Percentiles rank a stretch among this genome's conserved stretches.
Evolutionary conservation across 1,140 invertebrate species (phyloP).

Genomic region (Notospermus geniculatus): DNA sequence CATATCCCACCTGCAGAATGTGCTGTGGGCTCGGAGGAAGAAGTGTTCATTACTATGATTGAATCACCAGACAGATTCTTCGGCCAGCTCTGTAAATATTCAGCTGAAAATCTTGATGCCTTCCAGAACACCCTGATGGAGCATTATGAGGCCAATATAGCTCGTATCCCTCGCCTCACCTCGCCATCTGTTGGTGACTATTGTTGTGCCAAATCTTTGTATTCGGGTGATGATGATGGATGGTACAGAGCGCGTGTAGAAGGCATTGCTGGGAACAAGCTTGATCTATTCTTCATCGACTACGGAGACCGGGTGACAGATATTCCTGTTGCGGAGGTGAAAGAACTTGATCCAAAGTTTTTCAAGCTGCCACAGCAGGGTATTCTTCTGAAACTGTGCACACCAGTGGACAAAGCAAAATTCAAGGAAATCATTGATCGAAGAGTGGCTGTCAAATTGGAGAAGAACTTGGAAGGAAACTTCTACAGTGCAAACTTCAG

Average conservation of each 20-base stretch:
- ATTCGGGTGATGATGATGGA: conserved; percentile 69
- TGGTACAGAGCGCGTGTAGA: conserved; percentile 81
- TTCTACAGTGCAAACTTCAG: background rate
- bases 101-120: background rate
- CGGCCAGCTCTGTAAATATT: conserved; percentile 11
- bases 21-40: conserved; percentile 1
- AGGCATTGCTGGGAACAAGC: conserved; percentile 63
- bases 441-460: too few relatives aligned
- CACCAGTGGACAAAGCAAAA: conserved; percentile 1
- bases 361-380: conserved; percentile 66
- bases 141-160: background rate
- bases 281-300: conserved; percentile 60
- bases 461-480: background rate
- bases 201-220: conserved; percentile 65
- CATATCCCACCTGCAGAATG: background rate
- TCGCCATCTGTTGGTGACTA: conserved; percentile 9
- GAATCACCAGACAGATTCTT: conserved; percentile 1
- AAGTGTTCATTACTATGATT: conserved; percentile 8
- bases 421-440: background rate
- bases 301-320: conserved; percentile 55
- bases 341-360: conserved; percentile 58
- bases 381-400: conserved; percentile 55
- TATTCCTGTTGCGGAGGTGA: conserved; percentile 52
- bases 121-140: conserved; percentile 12
- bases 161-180: background rate